phyloP scores from a whole-genome alignment of 2,888 invertebrate species.

The Strigamia transsilvanica region DNA sequence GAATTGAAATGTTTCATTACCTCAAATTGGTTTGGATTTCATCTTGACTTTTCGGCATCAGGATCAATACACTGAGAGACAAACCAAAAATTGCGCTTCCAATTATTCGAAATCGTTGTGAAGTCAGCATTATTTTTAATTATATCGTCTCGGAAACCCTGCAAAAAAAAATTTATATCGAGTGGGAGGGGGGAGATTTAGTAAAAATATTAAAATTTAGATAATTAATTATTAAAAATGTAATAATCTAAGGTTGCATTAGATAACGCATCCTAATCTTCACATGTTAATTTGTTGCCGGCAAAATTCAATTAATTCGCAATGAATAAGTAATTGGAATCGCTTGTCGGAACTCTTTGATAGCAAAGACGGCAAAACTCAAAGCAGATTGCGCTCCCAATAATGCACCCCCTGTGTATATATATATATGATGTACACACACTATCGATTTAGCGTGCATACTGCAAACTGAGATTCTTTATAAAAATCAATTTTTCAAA shows the following conservation, averaged over 20 bases:
- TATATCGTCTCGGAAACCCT: not conserved
- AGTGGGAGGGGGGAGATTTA: not conserved
- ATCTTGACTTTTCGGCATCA: constrained; percentile 6
- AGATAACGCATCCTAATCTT: not conserved
- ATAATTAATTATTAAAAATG: not conserved
- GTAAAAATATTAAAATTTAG: not conserved
- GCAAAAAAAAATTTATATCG: not conserved
- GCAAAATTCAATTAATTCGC: constrained; percentile 7
- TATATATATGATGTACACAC: not conserved
- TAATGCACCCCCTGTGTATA: constrained; percentile 21
- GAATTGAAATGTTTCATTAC: constrained; percentile 6
- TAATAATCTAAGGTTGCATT: constrained; percentile 1
- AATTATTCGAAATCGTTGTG: constrained; percentile 21
- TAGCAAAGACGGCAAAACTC: constrained; percentile 13
- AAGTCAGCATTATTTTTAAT: constrained; percentile 13
- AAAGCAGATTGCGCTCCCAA: constrained; percentile 16
- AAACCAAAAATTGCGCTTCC: constrained; percentile 21
- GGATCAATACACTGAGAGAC: constrained; percentile 18
- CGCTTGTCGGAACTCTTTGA: constrained; percentile 16
- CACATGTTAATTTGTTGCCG: not conserved
- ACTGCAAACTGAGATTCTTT: constrained; percentile 2
- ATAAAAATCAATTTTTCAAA: not conserved
- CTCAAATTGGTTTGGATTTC: not conserved
- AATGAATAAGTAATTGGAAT: constrained; percentile 30
- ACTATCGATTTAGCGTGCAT: not conserved